Conservation (phyloP, 1,140 invertebrate genomes). For the Aphaenogaster floridana region DNA sequence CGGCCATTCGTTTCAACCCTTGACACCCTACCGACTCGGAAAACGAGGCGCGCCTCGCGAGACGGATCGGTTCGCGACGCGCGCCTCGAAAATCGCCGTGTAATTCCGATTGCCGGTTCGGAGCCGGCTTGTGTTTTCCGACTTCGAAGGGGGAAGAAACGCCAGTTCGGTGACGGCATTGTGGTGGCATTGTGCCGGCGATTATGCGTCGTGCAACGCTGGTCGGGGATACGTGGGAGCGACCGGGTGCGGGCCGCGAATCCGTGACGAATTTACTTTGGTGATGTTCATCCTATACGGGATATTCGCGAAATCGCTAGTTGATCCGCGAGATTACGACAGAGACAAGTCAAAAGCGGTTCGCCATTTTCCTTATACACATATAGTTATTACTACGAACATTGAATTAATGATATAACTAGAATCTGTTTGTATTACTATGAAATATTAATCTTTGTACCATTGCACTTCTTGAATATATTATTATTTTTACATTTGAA, state of each 20-base stretch:
- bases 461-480: background rate
- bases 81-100: conserved; percentile 71
- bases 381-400: background rate
- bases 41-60: conserved; percentile 53
- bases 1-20: conserved; percentile 47
- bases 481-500: background rate
- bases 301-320: conserved; percentile 47
- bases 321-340: conserved; percentile 56
- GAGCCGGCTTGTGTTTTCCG: conserved; percentile 39
- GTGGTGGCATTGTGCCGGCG: conserved; percentile 52
- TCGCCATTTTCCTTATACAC: background rate
- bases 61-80: conserved; percentile 45
- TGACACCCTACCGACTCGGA: conserved; percentile 41
- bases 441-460: background rate
- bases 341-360: background rate
- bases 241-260: conserved; percentile 54
- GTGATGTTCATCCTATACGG: conserved; percentile 12
- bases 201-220: conserved; percentile 33
- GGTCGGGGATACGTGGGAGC: conserved; percentile 45
- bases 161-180: conserved; percentile 44
- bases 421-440: background rate
- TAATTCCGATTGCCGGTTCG: conserved; percentile 70
- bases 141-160: conserved; percentile 25
- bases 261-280: conserved; percentile 60
- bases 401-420: background rate